Evolutionary conservation across 1,140 invertebrate genomes (phyloP).

Genomic region (Calliphora vicina): DNA sequence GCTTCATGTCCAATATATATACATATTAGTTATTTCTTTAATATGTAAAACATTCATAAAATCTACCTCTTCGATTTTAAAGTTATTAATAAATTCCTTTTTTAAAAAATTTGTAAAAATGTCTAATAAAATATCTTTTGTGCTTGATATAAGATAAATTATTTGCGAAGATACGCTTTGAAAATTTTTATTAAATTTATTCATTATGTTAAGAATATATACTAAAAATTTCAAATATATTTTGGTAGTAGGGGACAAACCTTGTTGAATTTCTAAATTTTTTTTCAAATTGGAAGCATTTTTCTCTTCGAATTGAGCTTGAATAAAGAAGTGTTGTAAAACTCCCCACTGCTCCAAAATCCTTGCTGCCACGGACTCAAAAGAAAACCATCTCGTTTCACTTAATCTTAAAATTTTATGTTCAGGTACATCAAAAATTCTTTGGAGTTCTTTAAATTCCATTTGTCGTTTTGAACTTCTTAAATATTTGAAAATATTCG

Average conservation of each 20-base stretch:
- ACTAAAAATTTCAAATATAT: constrained; percentile 20
- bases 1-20: not conserved
- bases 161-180: not conserved
- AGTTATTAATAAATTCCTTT: not conserved
- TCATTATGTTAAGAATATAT: not conserved
- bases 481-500: constrained; percentile 18
- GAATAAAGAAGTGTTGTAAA: constrained; percentile 25
- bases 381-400: not conserved
- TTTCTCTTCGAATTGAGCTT: constrained; percentile 13
- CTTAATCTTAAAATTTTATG: constrained; percentile 24
- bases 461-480: constrained; percentile 10
- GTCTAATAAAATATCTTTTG: not conserved
- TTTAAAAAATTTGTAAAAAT: not conserved
- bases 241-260: not conserved
- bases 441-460: constrained; percentile 6
- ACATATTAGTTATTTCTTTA: not conserved
- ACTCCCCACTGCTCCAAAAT: constrained; percentile 23
- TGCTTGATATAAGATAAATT: not conserved
- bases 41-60: not conserved
- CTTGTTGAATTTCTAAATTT: not conserved
- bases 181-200: constrained; percentile 3
- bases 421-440: not conserved
- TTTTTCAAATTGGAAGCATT: not conserved
- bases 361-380: constrained; percentile 7
- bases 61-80: not conserved